Conservation (phyloP, 2,113 vertebrate species). For the Larimichthys crocea region DNA sequence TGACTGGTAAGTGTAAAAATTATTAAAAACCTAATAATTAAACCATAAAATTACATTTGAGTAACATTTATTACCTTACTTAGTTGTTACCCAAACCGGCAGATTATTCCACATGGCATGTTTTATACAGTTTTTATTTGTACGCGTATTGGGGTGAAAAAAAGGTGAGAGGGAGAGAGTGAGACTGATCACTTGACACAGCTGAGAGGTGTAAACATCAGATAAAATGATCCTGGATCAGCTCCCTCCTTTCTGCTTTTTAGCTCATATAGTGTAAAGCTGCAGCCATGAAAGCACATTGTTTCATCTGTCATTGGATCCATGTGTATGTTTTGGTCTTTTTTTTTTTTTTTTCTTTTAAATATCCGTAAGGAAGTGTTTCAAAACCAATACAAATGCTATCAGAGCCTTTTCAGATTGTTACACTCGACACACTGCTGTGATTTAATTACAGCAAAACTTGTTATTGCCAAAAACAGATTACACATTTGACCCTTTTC, state of each 20-base stretch:
- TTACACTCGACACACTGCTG: background rate
- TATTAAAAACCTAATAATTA: background rate
- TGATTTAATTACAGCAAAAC: slow-evolving; percentile 28
- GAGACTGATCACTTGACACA: background rate
- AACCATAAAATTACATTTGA: background rate
- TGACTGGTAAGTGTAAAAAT: background rate
- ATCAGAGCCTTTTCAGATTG: background rate
- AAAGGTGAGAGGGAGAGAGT: background rate
- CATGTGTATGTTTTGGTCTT: background rate
- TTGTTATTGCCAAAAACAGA: slow-evolving; percentile 20
- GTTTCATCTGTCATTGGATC: background rate
- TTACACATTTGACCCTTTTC: slow-evolving; percentile 49
- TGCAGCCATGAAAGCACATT: background rate
- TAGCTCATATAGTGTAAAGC: background rate
- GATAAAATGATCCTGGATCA: background rate
- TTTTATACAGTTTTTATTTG: background rate
- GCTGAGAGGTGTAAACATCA: background rate
- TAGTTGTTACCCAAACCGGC: background rate
- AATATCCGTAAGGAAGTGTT: background rate
- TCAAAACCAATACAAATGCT: background rate
- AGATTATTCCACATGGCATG: background rate
- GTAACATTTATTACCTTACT: background rate
- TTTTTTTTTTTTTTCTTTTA: background rate
- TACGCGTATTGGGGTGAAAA: background rate
- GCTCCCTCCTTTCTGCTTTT: background rate